Evolutionary conservation across 2,797 vertebrate genomes (phyloP), one percentile per base, ranked within the genome.

Genomic region (Tinamus major): DNA sequence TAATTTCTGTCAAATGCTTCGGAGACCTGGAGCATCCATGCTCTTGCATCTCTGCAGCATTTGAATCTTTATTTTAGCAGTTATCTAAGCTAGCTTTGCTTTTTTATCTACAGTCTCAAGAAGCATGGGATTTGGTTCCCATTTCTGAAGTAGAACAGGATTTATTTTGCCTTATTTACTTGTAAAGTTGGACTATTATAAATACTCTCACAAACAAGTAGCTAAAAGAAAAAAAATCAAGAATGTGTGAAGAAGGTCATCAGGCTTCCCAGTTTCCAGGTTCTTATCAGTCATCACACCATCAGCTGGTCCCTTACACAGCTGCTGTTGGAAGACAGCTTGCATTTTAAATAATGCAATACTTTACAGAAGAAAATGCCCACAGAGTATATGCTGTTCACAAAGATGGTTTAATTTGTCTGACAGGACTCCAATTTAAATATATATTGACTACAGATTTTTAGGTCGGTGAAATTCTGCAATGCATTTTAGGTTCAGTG

Each of bases 371-470:
- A 29, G 79, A 79, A 27, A 79, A 56, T 24, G 48, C 61, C 90
- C 86, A 70, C 31, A 85, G 71, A 92, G 33, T 83, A 77, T 31
- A 90, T 58, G 75, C 49, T 86, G 44, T 70, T 94, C 55, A 78
- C 86, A 44, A 12, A 93, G 10, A 48, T 26, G 80, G 77, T 76
- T 92, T 77, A 80, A 92, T 78, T 90, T 90, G 51, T 88, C 85
- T 84, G 78, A 82, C 71, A 88, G 64, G 33, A 79, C 61, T 92
- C 56, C 27, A 63, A 84, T 68, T 81, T 35, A 42, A 85, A 42
- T 61, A 89, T 8, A 1, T 18, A 85, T 33, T 33, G 56, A 37
- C 27, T 71, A 82, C 33, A 75, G 70, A 56, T 85, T 94, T 93
- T 87, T 31, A 83, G 87, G 84, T 92, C 29, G 83, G 88, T 78